phyloP scores from a whole-genome alignment of 1,140 invertebrate genomes.

The Lepidurus packardi region DNA sequence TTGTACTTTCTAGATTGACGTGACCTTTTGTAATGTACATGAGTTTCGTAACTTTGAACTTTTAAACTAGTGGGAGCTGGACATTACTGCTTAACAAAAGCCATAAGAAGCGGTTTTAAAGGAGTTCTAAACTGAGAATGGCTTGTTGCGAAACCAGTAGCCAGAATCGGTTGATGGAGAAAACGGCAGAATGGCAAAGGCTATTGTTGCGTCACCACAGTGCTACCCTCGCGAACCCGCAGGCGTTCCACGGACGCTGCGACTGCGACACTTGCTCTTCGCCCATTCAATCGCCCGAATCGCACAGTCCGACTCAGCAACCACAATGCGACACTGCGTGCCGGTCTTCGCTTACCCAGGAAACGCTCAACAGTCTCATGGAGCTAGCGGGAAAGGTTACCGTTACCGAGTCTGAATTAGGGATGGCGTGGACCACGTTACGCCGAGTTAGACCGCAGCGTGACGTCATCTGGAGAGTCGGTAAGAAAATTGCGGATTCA shows the following conservation, averaged over 20 bases:
- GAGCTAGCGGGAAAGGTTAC: not conserved
- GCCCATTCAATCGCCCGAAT: not conserved
- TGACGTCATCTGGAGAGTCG: constrained; percentile 34
- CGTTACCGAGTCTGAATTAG: constrained; percentile 24
- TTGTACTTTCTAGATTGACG: too few relatives aligned
- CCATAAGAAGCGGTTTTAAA: too few relatives aligned
- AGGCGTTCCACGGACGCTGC: constrained; percentile 3
- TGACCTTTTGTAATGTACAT: too few relatives aligned
- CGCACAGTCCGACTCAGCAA: constrained; percentile 1
- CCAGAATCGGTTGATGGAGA: not conserved
- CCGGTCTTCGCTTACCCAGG: not conserved
- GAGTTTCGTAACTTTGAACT: too few relatives aligned
- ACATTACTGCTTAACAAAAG: too few relatives aligned
- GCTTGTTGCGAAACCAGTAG: not conserved
- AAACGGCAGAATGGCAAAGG: not conserved
- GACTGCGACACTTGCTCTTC: constrained; percentile 12
- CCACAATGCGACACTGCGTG: not conserved
- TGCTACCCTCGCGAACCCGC: not conserved
- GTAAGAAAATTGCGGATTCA: constrained; percentile 13
- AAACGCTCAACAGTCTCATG: constrained; percentile 9
- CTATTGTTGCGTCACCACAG: constrained; percentile 2
- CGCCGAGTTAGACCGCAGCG: constrained; percentile 28
- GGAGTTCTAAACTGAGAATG: not conserved
- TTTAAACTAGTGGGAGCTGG: too few relatives aligned
- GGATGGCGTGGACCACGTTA: constrained; percentile 26